phyloP scores from a whole-genome alignment of 2,888 invertebrate genomes.

The Chironomus riparius region DNA sequence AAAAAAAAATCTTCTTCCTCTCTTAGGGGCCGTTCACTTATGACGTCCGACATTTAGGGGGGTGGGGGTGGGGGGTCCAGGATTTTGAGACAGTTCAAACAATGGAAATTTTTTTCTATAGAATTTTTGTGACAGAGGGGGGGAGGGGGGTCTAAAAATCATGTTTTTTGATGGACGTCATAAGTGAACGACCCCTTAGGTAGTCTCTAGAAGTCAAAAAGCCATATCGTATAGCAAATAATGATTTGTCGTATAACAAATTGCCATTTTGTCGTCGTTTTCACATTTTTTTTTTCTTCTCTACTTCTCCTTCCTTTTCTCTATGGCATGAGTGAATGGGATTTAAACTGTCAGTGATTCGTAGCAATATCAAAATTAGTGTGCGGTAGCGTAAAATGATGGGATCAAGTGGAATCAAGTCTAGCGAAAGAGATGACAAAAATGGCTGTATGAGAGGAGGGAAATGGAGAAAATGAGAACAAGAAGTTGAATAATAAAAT shows the following conservation, averaged over 20 bases:
- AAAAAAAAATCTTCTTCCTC: no score
- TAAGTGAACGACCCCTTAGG: no score
- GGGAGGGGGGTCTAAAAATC: no score
- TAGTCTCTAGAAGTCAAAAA: no score
- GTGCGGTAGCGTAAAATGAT: conserved; percentile 10
- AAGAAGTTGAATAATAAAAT: neutral
- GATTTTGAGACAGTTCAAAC: no score
- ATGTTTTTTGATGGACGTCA: no score
- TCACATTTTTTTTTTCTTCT: no score
- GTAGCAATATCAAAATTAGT: conserved; percentile 7
- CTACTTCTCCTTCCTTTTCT: neutral
- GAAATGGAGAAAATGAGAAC: neutral
- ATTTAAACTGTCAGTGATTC: conserved; percentile 21
- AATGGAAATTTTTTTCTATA: no score
- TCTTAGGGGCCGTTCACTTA: no score
- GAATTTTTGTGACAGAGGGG: no score
- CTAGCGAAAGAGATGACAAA: neutral
- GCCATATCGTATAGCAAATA: neutral
- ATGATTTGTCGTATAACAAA: conserved; percentile 20
- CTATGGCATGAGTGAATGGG: conserved; percentile 2
- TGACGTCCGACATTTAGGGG: no score
- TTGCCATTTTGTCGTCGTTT: neutral
- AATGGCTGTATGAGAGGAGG: neutral
- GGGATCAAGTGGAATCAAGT: conserved; percentile 5
- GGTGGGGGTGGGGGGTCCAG: no score